Conservation (phyloP, 53 echinoderm and acorn worm species). For the Astropecten irregularis region DNA sequence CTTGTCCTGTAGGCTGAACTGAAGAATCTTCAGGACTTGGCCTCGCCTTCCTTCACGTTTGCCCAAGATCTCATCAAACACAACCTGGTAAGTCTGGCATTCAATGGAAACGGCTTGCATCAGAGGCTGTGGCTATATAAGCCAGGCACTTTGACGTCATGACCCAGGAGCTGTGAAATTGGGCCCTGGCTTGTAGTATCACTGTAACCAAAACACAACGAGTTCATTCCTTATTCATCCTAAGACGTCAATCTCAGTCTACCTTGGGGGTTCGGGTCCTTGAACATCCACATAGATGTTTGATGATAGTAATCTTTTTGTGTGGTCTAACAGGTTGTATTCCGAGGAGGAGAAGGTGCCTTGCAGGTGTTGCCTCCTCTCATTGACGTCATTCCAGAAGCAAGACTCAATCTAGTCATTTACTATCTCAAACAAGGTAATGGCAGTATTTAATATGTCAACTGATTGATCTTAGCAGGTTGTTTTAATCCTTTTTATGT, state of each 20-base stretch:
- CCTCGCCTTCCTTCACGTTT: constrained; percentile 96
- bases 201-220: no score
- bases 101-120: neutral
- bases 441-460: no score
- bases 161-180: no score
- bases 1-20: constrained; percentile 79
- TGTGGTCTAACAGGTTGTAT: constrained; percentile 85
- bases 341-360: constrained; percentile 92
- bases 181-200: no score
- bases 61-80: constrained; percentile 99
- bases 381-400: constrained; percentile 98
- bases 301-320: no score
- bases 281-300: no score
- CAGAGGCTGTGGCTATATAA: neutral
- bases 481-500: no score
- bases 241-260: no score
- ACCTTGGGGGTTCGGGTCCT: no score
- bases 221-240: no score
- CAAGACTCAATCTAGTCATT: constrained; percentile 95
- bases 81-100: constrained; percentile 80
- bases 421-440: constrained; percentile 98
- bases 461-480: neutral
- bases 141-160: neutral
- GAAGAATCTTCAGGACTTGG: constrained; percentile 94
- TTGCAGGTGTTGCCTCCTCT: constrained; percentile 93